Conservation (phyloP, 2,888 invertebrate species). For the Acanthacorydalis orientalis region DNA sequence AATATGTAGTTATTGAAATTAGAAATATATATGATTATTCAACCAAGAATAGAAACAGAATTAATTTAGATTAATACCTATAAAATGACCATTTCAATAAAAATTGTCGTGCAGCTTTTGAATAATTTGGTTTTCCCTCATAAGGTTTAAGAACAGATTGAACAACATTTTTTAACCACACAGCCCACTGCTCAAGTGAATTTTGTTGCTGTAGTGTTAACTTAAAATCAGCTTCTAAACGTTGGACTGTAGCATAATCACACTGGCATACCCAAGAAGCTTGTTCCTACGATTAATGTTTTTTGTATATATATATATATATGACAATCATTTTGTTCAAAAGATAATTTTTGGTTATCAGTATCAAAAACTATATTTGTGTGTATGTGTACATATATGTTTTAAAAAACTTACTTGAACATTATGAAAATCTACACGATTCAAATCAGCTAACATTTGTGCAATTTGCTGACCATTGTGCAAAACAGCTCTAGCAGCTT, state of each 20-base stretch:
- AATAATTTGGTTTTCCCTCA: constrained; percentile 66
- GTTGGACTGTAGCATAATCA: constrained; percentile 60
- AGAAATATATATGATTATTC: too few species aligned
- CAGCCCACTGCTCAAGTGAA: constrained; percentile 92
- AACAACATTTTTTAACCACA: constrained; percentile 91
- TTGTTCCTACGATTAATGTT: constrained; percentile 30
- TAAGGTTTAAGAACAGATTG: constrained; percentile 77
- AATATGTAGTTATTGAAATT: neutral
- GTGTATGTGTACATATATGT: neutral
- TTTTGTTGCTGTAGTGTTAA: constrained; percentile 83
- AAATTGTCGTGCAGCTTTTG: constrained; percentile 78
- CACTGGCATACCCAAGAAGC: constrained; percentile 98
- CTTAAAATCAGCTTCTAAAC: constrained; percentile 85
- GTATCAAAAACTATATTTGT: too few species aligned
- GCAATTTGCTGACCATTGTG: constrained; percentile 89
- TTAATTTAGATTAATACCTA: constrained; percentile 33
- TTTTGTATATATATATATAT: neutral
- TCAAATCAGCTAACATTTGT: constrained; percentile 92
- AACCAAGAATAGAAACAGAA: neutral
- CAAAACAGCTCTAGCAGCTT: constrained; percentile 84
- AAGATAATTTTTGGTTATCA: too few species aligned
- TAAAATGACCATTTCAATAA: constrained; percentile 98
- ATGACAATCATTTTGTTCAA: too few species aligned
- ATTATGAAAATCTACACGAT: constrained; percentile 94
- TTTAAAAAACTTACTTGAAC: constrained; percentile 49